Conservation (phyloP, 2,113 vertebrate species). For the Sinocyclocheilus grahami region DNA sequence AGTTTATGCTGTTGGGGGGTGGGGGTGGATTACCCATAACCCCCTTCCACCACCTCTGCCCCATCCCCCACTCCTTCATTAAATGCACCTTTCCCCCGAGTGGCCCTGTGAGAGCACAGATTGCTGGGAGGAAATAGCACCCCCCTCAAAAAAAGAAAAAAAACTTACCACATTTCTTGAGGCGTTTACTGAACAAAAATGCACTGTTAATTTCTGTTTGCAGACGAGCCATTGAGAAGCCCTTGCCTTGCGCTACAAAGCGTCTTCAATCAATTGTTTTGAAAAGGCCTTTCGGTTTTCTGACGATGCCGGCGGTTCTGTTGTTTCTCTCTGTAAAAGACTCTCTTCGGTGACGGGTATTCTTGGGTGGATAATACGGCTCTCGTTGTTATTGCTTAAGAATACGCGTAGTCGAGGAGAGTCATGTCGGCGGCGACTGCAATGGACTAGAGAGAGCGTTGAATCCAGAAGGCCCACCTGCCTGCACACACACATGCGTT, state of each 20-base stretch:
- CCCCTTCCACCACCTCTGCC: not conserved
- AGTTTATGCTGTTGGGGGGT: slow-evolving; percentile 47
- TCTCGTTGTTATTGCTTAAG: slow-evolving; percentile 99
- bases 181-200: slow-evolving; percentile 72
- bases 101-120: slow-evolving; percentile 40
- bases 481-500: slow-evolving; percentile 55
- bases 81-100: slow-evolving; percentile 43
- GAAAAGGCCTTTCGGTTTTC: slow-evolving; percentile 60
- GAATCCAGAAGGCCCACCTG: slow-evolving; percentile 60
- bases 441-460: slow-evolving; percentile 61
- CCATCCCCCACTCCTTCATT: slow-evolving; percentile 50
- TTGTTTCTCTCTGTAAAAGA: slow-evolving; percentile 69
- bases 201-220: slow-evolving; percentile 78
- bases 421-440: slow-evolving; percentile 88
- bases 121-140: slow-evolving; percentile 18
- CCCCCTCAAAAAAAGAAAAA: too few relatives aligned
- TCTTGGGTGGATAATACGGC: slow-evolving; percentile 94
- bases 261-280: slow-evolving; percentile 77
- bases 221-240: slow-evolving; percentile 80
- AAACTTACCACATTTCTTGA: slow-evolving; percentile 52
- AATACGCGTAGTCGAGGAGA: slow-evolving; percentile 73
- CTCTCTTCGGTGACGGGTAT: slow-evolving; percentile 68
- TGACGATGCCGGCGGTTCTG: slow-evolving; percentile 69
- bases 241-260: slow-evolving; percentile 71
- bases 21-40: slow-evolving; percentile 9